Evolutionary conservation across 2,113 vertebrate genomes (phyloP).

Genomic region (Rousettus leschenaultii): DNA sequence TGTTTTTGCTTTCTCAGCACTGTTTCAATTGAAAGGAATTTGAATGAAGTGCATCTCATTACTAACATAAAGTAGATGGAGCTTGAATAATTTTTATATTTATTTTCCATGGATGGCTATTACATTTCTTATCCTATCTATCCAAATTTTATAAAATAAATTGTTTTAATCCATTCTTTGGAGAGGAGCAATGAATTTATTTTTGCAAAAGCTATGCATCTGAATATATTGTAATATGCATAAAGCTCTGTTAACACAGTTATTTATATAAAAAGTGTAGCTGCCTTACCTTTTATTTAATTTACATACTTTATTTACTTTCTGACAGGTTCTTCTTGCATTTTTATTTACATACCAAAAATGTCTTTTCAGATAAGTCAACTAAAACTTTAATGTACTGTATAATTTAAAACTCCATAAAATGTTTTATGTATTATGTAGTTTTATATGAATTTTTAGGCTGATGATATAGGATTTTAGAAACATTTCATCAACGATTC

Average conservation of each 20-base stretch:
- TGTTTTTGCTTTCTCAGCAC: slow-evolving; percentile 89
- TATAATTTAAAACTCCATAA: slow-evolving; percentile 86
- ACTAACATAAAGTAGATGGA: slow-evolving; percentile 89
- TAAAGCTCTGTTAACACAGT: slow-evolving; percentile 87
- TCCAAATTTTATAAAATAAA: slow-evolving; percentile 89
- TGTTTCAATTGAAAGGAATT: slow-evolving; percentile 90
- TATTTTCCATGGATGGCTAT: slow-evolving; percentile 87
- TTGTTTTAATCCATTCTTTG: slow-evolving; percentile 87
- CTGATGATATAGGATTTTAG: slow-evolving; percentile 81
- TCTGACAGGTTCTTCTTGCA: slow-evolving; percentile 87
- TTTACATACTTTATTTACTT: slow-evolving; percentile 88
- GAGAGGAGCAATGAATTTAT: slow-evolving; percentile 86
- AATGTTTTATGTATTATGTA: slow-evolving; percentile 83
- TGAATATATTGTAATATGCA: slow-evolving; percentile 87
- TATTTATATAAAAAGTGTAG: slow-evolving; percentile 88
- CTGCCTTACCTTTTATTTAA: slow-evolving; percentile 89
- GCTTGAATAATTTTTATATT: slow-evolving; percentile 89
- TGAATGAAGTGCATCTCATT: slow-evolving; percentile 91
- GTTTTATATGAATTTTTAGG: slow-evolving; percentile 80
- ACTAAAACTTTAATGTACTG: slow-evolving; percentile 86
- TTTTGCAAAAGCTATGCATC: slow-evolving; percentile 85
- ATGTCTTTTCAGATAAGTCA: slow-evolving; percentile 88
- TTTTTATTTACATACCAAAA: slow-evolving; percentile 89
- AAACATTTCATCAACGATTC: slow-evolving; percentile 82
- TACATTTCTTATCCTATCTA: slow-evolving; percentile 87